These are phyloP conservation scores for Frieseomelitta varia DNA, from an alignment of 1,140 invertebrate genomes.

Conservation along the genomic window DNA sequence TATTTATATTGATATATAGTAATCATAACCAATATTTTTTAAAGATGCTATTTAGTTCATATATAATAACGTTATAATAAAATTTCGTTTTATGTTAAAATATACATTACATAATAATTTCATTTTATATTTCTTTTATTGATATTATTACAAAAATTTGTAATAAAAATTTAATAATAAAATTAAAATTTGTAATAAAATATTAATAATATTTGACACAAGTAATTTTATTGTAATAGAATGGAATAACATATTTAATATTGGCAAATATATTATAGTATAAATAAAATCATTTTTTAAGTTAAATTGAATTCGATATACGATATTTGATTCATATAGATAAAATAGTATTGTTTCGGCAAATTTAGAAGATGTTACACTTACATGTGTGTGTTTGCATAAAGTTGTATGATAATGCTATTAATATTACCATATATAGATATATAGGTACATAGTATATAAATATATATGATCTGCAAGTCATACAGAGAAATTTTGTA, in stretches of 20 bases:
- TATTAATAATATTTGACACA: constrained; percentile 40
- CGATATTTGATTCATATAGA: constrained; percentile 58
- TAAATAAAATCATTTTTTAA: constrained; percentile 40
- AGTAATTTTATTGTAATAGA: constrained; percentile 47
- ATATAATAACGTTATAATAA: constrained; percentile 31
- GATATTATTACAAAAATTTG: constrained; percentile 11
- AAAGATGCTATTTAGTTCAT: constrained; percentile 22
- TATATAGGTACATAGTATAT: constrained; percentile 48
- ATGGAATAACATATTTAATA: constrained; percentile 2
- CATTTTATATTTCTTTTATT: neutral
- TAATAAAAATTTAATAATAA: constrained; percentile 45
- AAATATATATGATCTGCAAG: constrained; percentile 63
- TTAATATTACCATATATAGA: constrained; percentile 69
- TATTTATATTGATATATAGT: constrained; percentile 48
- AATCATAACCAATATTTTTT: constrained; percentile 48
- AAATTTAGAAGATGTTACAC: constrained; percentile 75
- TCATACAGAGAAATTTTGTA: constrained; percentile 70
- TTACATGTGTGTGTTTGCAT: constrained; percentile 79
- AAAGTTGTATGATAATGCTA: constrained; percentile 75
- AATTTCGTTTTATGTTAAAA: constrained; percentile 7
- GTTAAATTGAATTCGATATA: constrained; percentile 17
- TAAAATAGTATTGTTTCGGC: constrained; percentile 77
- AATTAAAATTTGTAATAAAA: neutral
- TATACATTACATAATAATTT: constrained; percentile 5
- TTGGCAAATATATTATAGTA: constrained; percentile 42